Evolutionary conservation across 2,113 vertebrate genomes (phyloP), one percentile per base, ranked within the genome.

Genomic region (Coracopsis vasa): DNA sequence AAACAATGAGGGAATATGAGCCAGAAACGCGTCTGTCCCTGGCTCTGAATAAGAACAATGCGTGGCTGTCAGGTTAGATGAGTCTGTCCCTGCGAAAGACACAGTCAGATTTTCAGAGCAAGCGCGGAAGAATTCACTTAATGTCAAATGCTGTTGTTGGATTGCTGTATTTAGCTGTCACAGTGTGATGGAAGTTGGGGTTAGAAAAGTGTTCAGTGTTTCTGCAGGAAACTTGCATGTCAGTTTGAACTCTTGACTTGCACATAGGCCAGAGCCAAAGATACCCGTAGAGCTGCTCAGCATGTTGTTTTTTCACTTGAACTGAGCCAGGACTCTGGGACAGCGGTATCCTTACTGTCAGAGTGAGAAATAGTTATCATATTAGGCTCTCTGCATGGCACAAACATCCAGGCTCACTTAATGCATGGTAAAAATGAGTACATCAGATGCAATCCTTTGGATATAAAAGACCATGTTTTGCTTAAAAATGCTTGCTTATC

Each of bases 191-290:
- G 90, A 94, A 94, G 79, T 83, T 91, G 78, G 92, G 96, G 97
- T 97, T 96, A 97, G 95, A 47, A 80, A 92, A 95, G 87, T 35
- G 72, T 94, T 96, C 91, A 48, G 41, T 70, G 51, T 85, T 96
- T 83, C 96, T 89, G 88, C 89, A 96, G 94, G 94, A 89, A 94
- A 95, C 91, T 66, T 89, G 58, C 45, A 47, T 96, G 96, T 95
- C 47, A 51, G 93, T 95, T 82, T 94, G 93, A 97, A 97, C 95
- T 97, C 93, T 92, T 95, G 94, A 97, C 92, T 94, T 95, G 61
- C 47, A 39, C 62, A 79, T 48, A 94, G 86, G 71, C 77, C 5
- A 8, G 84, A 94, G 93, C 82, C 94, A 86, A 83, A 45, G 90
- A 95, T 66, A 95, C 86, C 93, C 60, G 1, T 87, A 74, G 86